Evolutionary conservation across 2,888 invertebrate species (phyloP), one percentile per base, ranked within the genome.

Genomic region (Holacanthella duospinosa): DNA sequence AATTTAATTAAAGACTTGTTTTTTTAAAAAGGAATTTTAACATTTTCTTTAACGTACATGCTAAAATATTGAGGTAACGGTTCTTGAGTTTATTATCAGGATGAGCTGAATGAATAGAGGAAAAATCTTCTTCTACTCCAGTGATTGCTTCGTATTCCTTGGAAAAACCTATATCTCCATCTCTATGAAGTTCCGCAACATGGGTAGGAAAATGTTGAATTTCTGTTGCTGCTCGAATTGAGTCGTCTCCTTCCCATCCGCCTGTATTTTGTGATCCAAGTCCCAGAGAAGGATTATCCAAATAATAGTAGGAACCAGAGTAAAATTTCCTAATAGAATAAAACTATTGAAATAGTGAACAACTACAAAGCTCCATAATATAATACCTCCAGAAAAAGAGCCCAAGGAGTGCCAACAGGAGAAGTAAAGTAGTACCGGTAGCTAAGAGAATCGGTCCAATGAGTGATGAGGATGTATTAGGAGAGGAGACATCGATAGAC

Each of bases 11-110:
- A 53, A n/a, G 53, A 53, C 24, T 53, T 53, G 21, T 21, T n/a
- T 53, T 21, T 53, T 53, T 21, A 53, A 9, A 24, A 53, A 53
- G 24, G n/a, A 9, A 12, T 16, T 43, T 43, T 43, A 43, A 43
- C 9, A 43, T 43, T 43, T 43, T n/a, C n/a, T n/a, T n/a, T 2
- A 60, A 86, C 91, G 86, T 81, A 94, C 94, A 96, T 61, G 95
- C 94, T 73, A 93, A 88, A 68, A 96, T 95, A 76, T 96, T 96
- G 62, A 93, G 82, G 79, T 96, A 96, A 75, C 95, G 85, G 78
- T 96, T 96, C 79, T 96, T 96, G 73, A 86, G 82, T 76, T 91
- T 87, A 78, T 96, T 96, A 75, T 94, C 94, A 0, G 89, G 88
- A 73, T 89, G 86, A 75, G 91, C 89, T 24, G 92, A 93, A 79